Evolutionary conservation across 2,888 invertebrate genomes (phyloP).

Genomic region (Arge pagana): DNA sequence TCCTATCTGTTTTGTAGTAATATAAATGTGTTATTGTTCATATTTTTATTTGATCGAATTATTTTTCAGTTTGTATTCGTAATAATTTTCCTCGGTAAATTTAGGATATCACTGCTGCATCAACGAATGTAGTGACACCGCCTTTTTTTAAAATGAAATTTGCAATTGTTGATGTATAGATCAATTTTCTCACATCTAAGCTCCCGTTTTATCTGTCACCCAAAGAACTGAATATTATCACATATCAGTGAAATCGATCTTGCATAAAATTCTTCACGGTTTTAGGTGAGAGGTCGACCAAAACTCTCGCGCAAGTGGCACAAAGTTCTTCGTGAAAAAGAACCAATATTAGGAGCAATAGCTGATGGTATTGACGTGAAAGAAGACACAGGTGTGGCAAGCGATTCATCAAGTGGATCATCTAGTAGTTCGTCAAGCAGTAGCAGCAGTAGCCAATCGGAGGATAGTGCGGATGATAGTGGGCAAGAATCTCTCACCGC

Average conservation of each 20-base stretch:
- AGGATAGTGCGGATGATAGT: conserved; percentile 74
- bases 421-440: conserved; percentile 72
- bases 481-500: conserved; percentile 89
- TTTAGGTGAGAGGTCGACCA: conserved; percentile 80
- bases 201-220: no score
- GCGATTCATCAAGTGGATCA: conserved; percentile 89
- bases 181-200: not conserved
- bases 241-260: no score
- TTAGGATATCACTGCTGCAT: no score
- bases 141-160: not conserved
- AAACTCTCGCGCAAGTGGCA: conserved; percentile 95
- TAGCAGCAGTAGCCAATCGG: conserved; percentile 65
- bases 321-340: conserved; percentile 70
- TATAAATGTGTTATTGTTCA: no score
- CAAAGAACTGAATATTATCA: no score
- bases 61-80: not conserved
- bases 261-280: not conserved
- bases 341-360: conserved; percentile 76
- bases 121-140: not conserved
- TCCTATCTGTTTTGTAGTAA: no score
- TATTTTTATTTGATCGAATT: not conserved
- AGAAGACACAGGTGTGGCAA: conserved; percentile 87
- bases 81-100: no score
- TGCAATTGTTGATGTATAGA: not conserved
- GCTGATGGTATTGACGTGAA: conserved; percentile 85